Conservation (phyloP, 1,140 invertebrate genomes). For the Caenorhabditis tropicalis region DNA sequence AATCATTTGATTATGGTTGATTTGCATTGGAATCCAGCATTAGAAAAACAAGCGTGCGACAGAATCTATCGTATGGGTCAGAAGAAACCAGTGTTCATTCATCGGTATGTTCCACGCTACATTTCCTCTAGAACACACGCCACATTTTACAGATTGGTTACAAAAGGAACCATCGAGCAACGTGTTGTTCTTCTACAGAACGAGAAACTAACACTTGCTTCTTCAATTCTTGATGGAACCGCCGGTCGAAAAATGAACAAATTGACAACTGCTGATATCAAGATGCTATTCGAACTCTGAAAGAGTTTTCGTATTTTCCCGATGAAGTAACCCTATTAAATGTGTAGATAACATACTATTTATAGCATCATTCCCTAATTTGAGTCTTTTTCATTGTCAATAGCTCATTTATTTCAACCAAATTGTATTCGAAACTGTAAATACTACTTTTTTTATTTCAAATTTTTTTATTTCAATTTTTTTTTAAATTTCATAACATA, state of each 20-base stretch:
- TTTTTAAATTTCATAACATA: too few species aligned
- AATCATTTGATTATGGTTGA: slow-evolving; percentile 89
- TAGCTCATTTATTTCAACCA: too few species aligned
- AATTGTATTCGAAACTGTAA: too few species aligned
- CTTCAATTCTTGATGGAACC: slow-evolving; percentile 78
- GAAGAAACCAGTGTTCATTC: slow-evolving; percentile 81
- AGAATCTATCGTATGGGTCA: slow-evolving; percentile 89
- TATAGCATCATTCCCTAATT: too few species aligned
- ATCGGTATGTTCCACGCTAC: slow-evolving; percentile 77
- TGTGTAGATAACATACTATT: too few species aligned
- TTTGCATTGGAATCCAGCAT: slow-evolving; percentile 92
- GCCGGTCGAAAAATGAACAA: slow-evolving; percentile 78
- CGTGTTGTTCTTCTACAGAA: slow-evolving; percentile 82
- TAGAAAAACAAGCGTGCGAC: slow-evolving; percentile 89
- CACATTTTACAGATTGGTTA: slow-evolving; percentile 78
- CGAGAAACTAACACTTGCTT: slow-evolving; percentile 79
- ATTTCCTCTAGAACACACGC: not conserved
- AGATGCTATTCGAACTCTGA: slow-evolving; percentile 79
- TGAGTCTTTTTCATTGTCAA: too few species aligned
- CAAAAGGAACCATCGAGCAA: slow-evolving; percentile 84
- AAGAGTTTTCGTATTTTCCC: too few species aligned
- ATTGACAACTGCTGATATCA: slow-evolving; percentile 81
- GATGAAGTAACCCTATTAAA: too few species aligned
- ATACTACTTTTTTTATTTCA: too few species aligned
- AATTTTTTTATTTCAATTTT: too few species aligned